Evolutionary conservation across 2,113 vertebrate genomes (phyloP), one percentile per base, ranked within the genome.

Genomic region (Neogobius melanostomus): DNA sequence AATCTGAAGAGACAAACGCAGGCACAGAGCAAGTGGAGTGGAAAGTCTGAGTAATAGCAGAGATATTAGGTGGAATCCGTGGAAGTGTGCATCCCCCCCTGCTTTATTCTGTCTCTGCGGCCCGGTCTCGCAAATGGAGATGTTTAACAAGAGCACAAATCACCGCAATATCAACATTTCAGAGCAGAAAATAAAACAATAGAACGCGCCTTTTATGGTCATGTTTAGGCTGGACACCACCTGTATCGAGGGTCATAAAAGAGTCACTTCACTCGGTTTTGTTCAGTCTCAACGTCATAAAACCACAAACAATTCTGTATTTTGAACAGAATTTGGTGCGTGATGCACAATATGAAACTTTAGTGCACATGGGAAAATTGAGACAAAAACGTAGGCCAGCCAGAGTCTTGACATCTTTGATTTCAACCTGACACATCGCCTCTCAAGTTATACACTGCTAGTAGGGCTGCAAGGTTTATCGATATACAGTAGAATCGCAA

Each of bases 121-220:
- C 21, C 11, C 56, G 6, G 56, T 14, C 59, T 61, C 14, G 8
- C 59, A 16, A 60, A 60, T 43, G 56, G 21, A n/a, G 42, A 42
- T 45, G 42, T 61, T 45, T 45, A 45, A 61, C 14, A n/a, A 9
- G 42, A 61, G 59, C 59, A 61, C 42, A 61, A 61, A 61, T 61
- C 59, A 61, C 59, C 3, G 59, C 36, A 61, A 61, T 45, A 6
- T 61, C 59, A 61, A 61, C 59, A 61, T 61, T 61, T 61, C 36
- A 61, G 36, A 44, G 42, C 36, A 10, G 42, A 61, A 56, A 61
- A 61, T 15, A 42, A 44, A 16, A 61, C 42, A 61, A 61, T 61
- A n/a, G 42, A 10, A 61, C 14, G 12, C 59, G 16, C 59, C 59
- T 61, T 61, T 44, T 45, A 61, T 45, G 59, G 59, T 16, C 9